These are phyloP conservation scores for Lottia gigantea DNA, from an alignment of 2,888 invertebrate genomes.

Conservation along the genomic window DNA sequence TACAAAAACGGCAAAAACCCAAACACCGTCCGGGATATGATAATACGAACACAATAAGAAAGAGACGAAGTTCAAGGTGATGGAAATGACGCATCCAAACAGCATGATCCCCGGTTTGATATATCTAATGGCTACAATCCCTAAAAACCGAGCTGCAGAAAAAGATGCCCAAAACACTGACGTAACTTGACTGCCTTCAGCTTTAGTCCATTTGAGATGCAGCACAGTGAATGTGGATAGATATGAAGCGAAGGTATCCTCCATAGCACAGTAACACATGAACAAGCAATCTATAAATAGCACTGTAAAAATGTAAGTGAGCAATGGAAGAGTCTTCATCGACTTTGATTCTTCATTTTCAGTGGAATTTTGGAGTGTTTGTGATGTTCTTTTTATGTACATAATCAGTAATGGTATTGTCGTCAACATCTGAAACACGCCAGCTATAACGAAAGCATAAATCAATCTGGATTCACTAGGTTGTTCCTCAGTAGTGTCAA, in stretches of 20 bases:
- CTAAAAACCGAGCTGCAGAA: slow-evolving; percentile 59
- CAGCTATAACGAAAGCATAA: slow-evolving; percentile 19
- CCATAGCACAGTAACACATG: slow-evolving; percentile 26
- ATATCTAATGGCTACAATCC: slow-evolving; percentile 61
- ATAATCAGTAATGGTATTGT: slow-evolving; percentile 10
- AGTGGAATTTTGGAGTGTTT: slow-evolving; percentile 17
- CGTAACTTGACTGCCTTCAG: slow-evolving; percentile 56
- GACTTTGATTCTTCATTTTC: not conserved
- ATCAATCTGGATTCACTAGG: slow-evolving; percentile 7
- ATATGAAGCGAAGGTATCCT: slow-evolving; percentile 30
- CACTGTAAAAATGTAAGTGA: slow-evolving; percentile 18
- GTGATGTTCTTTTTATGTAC: slow-evolving; percentile 9
- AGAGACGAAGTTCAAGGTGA: slow-evolving; percentile 35
- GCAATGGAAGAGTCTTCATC: not conserved
- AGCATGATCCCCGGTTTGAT: slow-evolving; percentile 63
- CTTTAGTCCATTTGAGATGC: slow-evolving; percentile 52
- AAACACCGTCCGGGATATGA: slow-evolving; percentile 36
- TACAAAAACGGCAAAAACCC: slow-evolving; percentile 61
- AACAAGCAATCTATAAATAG: slow-evolving; percentile 21
- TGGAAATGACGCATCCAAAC: slow-evolving; percentile 46
- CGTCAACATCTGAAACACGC: not conserved
- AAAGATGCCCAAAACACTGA: slow-evolving; percentile 68
- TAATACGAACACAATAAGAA: slow-evolving; percentile 30
- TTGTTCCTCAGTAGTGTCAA: slow-evolving; percentile 1
- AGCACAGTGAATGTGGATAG: slow-evolving; percentile 30